Percentiles rank a stretch among this genome's conserved stretches.
phyloP scores from a whole-genome alignment of 2,888 invertebrate genomes.

The Patella caerulea region DNA sequence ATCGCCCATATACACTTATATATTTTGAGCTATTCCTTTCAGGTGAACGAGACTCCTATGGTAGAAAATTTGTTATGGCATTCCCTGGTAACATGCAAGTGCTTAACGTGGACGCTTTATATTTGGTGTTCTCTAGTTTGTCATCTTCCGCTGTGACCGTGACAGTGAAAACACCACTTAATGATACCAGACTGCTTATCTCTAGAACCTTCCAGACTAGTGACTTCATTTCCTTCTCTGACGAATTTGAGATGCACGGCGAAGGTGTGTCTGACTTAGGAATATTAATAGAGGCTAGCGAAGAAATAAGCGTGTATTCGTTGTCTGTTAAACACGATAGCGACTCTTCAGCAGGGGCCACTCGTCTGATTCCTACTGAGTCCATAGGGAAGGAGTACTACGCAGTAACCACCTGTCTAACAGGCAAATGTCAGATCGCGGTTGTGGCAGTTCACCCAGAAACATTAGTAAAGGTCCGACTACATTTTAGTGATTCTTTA shows the following conservation, averaged over 20 bases:
- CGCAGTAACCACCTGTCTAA: slow-evolving; percentile 14
- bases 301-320: neutral
- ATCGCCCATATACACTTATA: too few species aligned
- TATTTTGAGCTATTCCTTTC: neutral
- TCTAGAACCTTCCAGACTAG: neutral
- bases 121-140: neutral
- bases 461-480: slow-evolving; percentile 9
- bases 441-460: slow-evolving; percentile 15
- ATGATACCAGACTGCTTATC: neutral
- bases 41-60: slow-evolving; percentile 14
- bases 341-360: neutral
- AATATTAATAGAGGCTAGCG: neutral
- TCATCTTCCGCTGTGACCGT: neutral
- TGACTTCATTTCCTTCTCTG: neutral
- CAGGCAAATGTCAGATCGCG: slow-evolving; percentile 4
- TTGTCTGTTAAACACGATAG: neutral
- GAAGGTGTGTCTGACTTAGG: slow-evolving; percentile 9
- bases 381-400: slow-evolving; percentile 17
- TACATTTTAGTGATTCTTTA: neutral
- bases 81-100: slow-evolving; percentile 6
- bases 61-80: slow-evolving; percentile 12
- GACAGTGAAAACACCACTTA: neutral
- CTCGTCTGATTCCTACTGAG: slow-evolving; percentile 12
- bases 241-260: neutral
- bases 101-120: neutral